Conservation (phyloP, 2,113 vertebrate genomes). For the Ammospiza nelsoni region DNA sequence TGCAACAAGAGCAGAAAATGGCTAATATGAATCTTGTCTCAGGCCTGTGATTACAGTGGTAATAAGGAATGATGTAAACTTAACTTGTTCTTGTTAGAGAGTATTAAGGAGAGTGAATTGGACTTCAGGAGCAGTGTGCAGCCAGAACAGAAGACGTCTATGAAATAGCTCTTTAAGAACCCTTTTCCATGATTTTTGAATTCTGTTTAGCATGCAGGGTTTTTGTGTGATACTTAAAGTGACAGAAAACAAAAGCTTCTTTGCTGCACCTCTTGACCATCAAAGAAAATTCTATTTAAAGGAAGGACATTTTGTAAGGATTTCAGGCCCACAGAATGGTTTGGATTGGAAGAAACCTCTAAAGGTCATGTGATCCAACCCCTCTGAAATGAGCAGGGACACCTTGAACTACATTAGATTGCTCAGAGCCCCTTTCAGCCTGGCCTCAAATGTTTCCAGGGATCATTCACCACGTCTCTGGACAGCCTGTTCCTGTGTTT, state of each 20-base stretch:
- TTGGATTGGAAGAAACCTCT: not conserved
- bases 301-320: not conserved
- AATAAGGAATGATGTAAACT: constrained; percentile 5
- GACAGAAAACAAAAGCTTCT: not conserved
- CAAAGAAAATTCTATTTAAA: not conserved
- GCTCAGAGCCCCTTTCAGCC: not conserved
- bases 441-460: not conserved
- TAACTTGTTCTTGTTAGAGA: not conserved
- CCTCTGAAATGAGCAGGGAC: not conserved
- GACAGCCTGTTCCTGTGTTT: not conserved
- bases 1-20: constrained; percentile 47
- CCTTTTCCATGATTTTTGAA: not conserved
- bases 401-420: not conserved
- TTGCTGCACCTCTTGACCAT: not conserved
- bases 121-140: not conserved
- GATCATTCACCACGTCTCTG: not conserved
- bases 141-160: not conserved
- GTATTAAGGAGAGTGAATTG: not conserved
- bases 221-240: not conserved
- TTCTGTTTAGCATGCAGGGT: not conserved
- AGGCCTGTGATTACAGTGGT: not conserved
- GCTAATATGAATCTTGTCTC: constrained; percentile 52
- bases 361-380: not conserved
- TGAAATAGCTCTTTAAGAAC: not conserved
- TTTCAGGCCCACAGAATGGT: no score